Evolutionary conservation across 2,113 vertebrate species (phyloP), one percentile per base, ranked within the genome.

Genomic region (Heterochromis multidens): DNA sequence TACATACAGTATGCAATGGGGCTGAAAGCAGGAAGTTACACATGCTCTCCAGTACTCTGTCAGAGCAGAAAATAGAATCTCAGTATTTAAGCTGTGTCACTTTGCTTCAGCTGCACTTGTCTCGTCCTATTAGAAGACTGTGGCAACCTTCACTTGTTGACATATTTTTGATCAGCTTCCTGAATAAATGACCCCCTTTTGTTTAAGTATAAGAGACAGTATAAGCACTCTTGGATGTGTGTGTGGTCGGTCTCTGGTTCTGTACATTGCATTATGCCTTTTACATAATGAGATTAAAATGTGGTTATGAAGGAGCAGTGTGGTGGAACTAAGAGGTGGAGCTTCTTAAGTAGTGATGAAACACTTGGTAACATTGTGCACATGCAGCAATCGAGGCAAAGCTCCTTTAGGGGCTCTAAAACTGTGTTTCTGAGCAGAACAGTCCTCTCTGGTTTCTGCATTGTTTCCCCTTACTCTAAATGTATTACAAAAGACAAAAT

Each of bases 241-340:
- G 10, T 17, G 76, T 84, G 76, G 88, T 80, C 87, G 4, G 27
- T 40, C 70, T 87, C 56, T 59, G 83, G 62, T 80, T 82, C 72
- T 84, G 27, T 80, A 86, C 29, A 65, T 74, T 52, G 67, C 25
- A 74, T 87, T 57, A 87, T 61, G 76, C 79, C 81, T 81, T 89
- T 88, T 83, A 85, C 63, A 80, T 94, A 88, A 91, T 91, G 43
- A 90, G 87, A 89, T 89, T 87, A 91, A 86, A 89, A 79, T 56
- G 79, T 70, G 60, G 80, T 91, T 89, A 54, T 80, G 86, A 85
- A 76, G 58, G 77, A 77, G 31, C 49, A 65, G 67, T 60, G 56
- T 46, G 77, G 86, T 79, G 79, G 83, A 93, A 87, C 65, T 31
- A 80, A 82, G 77, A 87, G 79, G 88, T 88, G 52, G 88, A 83